A percentile compares a stretch with the other conserved stretches of the same genome.
Evolutionary conservation across 2,797 vertebrate species (phyloP).

Genomic region (Enteromius fasciolatus): DNA sequence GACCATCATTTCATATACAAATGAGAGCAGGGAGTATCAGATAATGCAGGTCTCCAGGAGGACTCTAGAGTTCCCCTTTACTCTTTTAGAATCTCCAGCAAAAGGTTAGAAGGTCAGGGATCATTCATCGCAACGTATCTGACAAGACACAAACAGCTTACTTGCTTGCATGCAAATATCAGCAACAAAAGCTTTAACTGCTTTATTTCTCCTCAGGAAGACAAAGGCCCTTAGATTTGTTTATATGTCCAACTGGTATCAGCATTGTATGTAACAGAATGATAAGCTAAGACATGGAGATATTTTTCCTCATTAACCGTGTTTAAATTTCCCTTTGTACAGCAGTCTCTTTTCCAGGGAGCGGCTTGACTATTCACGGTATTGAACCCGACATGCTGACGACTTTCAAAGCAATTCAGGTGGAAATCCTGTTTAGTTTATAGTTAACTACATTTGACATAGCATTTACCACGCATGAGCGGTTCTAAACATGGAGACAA

Average conservation of each 20-base stretch:
- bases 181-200: conserved; percentile 27
- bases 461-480: conserved; percentile 1
- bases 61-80: conserved; percentile 62
- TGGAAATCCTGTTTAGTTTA: conserved; percentile 29
- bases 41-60: conserved; percentile 69
- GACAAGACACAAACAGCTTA: conserved; percentile 26
- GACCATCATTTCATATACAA: conserved; percentile 71
- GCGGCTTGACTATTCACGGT: not conserved
- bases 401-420: conserved; percentile 25
- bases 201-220: conserved; percentile 69
- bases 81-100: conserved; percentile 52
- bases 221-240: conserved; percentile 70
- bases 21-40: conserved; percentile 68
- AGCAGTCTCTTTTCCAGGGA: conserved; percentile 22
- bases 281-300: conserved; percentile 13
- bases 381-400: not conserved
- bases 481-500: not conserved
- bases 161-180: conserved; percentile 27
- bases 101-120: conserved; percentile 68
- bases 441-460: not conserved
- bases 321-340: conserved; percentile 18
- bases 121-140: conserved; percentile 51
- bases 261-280: not conserved
- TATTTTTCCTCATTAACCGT: not conserved
- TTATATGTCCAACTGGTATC: conserved; percentile 69